Conservation (phyloP, 2,797 vertebrate species). For the Cephalopachus bancanus region DNA sequence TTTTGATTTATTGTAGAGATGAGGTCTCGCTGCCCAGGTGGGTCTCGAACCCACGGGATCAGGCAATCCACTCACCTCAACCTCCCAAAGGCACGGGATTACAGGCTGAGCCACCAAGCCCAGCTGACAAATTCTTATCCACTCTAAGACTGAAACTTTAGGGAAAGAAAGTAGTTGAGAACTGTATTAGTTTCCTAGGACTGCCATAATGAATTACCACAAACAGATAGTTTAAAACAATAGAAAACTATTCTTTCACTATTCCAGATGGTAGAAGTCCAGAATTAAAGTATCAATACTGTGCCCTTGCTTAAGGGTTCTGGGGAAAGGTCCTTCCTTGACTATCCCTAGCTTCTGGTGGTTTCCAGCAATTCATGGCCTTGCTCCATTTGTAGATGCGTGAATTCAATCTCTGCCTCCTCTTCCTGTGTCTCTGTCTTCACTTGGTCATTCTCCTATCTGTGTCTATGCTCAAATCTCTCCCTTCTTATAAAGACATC, state of each 20-base stretch:
- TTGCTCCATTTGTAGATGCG: not conserved
- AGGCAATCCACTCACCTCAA: no score
- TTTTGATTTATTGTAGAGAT: no score
- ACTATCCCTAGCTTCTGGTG: not conserved
- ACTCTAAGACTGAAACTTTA: not conserved
- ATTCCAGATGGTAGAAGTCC: not conserved
- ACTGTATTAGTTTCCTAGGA: not conserved
- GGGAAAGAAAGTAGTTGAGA: not conserved
- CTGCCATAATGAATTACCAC: not conserved
- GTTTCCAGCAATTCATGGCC: not conserved
- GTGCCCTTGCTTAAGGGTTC: not conserved
- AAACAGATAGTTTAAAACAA: not conserved
- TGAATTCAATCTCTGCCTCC: not conserved
- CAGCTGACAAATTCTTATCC: not conserved
- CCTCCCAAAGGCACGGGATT: no score
- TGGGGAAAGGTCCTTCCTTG: not conserved
- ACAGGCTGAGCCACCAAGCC: no score
- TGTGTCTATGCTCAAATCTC: not conserved
- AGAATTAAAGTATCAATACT: not conserved
- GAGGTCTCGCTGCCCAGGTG: no score
- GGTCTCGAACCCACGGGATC: no score
- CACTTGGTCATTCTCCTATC: not conserved
- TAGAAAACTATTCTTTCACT: not conserved
- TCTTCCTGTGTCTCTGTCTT: not conserved
- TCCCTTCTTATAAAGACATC: not conserved